A percentile compares a stretch with the other conserved stretches of the same genome.
Evolutionary conservation across 2,113 vertebrate genomes (phyloP).

Genomic region (Salvelinus namaycush): DNA sequence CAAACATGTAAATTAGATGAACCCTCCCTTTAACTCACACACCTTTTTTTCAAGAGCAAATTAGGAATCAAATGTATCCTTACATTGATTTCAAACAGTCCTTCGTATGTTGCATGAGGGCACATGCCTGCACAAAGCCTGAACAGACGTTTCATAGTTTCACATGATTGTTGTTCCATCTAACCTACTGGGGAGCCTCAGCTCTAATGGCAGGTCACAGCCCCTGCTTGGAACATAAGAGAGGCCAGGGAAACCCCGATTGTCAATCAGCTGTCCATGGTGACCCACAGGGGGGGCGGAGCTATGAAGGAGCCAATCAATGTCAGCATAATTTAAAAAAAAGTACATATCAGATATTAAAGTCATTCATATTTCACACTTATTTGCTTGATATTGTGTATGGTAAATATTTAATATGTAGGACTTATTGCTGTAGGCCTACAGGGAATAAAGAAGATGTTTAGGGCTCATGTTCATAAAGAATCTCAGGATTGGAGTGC

Average conservation of each 20-base stretch:
- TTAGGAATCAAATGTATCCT: slow-evolving; percentile 20
- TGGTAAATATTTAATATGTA: too few relatives aligned
- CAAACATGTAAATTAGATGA: too few relatives aligned
- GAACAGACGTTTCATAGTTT: slow-evolving; percentile 62
- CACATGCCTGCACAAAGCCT: slow-evolving; percentile 58
- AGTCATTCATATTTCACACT: too few relatives aligned
- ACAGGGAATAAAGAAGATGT: too few relatives aligned
- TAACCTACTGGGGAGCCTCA: neutral
- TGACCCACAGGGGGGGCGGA: neutral
- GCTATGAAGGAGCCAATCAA: neutral
- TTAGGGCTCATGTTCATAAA: too few relatives aligned
- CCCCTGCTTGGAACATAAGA: slow-evolving; percentile 57
- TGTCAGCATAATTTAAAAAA: neutral
- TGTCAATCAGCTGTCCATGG: slow-evolving; percentile 46
- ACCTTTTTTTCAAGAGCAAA: neutral
- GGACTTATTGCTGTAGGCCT: too few relatives aligned
- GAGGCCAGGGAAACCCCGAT: slow-evolving; percentile 64
- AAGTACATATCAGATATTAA: too few relatives aligned
- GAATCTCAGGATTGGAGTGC: too few relatives aligned
- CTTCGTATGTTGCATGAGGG: slow-evolving; percentile 36
- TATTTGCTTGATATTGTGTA: too few relatives aligned
- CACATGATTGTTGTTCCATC: neutral
- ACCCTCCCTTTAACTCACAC: neutral
- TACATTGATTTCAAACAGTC: slow-evolving; percentile 61
- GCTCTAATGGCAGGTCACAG: slow-evolving; percentile 8